Percentiles rank a stretch among this genome's conserved stretches.
phyloP scores from a whole-genome alignment of 2,113 vertebrate genomes.

The Thunnus maccoyii region DNA sequence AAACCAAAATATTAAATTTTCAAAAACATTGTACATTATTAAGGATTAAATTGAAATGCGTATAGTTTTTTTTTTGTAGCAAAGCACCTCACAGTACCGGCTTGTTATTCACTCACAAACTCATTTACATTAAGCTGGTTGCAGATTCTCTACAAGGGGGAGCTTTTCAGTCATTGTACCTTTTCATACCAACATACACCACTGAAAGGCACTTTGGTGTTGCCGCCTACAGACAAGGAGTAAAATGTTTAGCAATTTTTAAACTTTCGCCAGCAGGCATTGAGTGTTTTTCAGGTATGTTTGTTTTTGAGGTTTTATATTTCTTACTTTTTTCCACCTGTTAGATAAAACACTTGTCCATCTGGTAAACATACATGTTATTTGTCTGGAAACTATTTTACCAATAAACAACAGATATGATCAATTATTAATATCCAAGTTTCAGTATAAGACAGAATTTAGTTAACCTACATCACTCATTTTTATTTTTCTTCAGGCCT shows the following conservation, averaged over 20 bases:
- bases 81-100: background rate
- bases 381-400: background rate
- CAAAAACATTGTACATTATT: background rate
- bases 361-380: background rate
- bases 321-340: too few species aligned
- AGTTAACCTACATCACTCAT: background rate
- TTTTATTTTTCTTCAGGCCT: background rate
- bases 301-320: too few species aligned
- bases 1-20: constrained; percentile 5
- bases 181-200: too few species aligned
- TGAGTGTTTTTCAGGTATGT: too few species aligned
- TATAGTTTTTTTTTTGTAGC: background rate
- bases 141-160: background rate
- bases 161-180: background rate
- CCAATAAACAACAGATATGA: background rate
- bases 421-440: background rate
- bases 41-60: background rate
- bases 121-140: background rate
- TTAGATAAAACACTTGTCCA: background rate
- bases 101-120: background rate
- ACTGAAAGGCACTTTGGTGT: too few species aligned
- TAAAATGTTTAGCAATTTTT: too few species aligned
- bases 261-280: too few species aligned
- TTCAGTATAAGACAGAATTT: too few species aligned
- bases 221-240: background rate